phyloP scores from a whole-genome alignment of 2,888 invertebrate genomes.

The Eugnorisma glareosa region DNA sequence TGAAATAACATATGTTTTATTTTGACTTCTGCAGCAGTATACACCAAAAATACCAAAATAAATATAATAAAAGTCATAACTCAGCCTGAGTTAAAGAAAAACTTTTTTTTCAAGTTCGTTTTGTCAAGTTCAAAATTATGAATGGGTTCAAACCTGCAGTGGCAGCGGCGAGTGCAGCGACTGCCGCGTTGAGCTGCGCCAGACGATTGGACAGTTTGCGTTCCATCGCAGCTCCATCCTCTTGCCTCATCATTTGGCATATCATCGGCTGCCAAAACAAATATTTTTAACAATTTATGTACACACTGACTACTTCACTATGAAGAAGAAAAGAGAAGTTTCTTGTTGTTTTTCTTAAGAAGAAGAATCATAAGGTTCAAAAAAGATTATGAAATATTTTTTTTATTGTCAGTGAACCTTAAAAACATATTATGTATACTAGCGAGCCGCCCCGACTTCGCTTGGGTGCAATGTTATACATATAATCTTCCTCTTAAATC shows the following conservation, averaged over 20 bases:
- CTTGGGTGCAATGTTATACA: no score
- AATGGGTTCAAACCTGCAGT: conserved; percentile 30
- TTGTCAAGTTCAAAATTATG: not conserved
- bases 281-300: not conserved
- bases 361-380: not conserved
- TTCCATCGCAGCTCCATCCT: conserved; percentile 54
- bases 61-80: not conserved
- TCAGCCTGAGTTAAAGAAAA: no score
- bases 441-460: no score
- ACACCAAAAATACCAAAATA: not conserved
- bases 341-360: no score
- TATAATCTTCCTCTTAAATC: no score
- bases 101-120: not conserved
- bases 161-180: conserved; percentile 67
- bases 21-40: not conserved
- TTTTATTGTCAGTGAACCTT: no score
- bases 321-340: not conserved
- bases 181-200: conserved; percentile 70
- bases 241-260: conserved; percentile 48
- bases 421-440: no score
- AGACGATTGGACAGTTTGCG: conserved; percentile 57
- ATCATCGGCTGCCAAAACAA: conserved; percentile 17
- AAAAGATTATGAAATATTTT: no score
- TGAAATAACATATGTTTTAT: no score
- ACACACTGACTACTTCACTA: not conserved